Base-by-base conservation (phyloP, 2,888 invertebrate genomes). In the Phasia obesa region DNA sequence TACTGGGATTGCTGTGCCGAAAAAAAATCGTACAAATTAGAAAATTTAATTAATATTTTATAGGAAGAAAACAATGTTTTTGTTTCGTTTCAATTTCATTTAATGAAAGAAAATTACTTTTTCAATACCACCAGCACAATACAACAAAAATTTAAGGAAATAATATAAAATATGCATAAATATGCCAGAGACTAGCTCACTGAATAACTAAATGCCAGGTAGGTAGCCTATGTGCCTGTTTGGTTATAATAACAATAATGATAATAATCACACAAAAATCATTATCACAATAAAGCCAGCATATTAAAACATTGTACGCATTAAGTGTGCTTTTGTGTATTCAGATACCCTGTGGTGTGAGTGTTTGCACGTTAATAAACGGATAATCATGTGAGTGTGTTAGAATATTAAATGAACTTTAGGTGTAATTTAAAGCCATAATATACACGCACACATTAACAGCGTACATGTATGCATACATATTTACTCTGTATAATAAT, bases 41-140 rank as follows among this genome's bases (percentile, higher is more conserved):
- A 79, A 85, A 81, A 81, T 85, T 85, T 85, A 85, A 85, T 85
- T 85, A 84, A 83, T 78, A 78, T 77, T 78, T 80, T 75, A 64
- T 67, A 49, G 15, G n/a, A 25, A 62, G 53, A 77, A 65, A 35
- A 13, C 5, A 1, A 47, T 59, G 31, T 38, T 67, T 67, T 81
- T 71, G 21, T 69, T 84, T 62, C 60, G 35, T 17, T 64, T 64
- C 42, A 77, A 69, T 69, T 69, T 44, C 27, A 69, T 42, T 60
- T 53, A 62, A 76, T 69, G 27, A 55, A 60, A 71, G 49, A 25
- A 51, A 44, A 62, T 11, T 62, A n/a, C 11, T 57, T 25, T 57
- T 59, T 25, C 51, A 47, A 27, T 67, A 79, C 27, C 57, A 73
- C 19, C 60, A 35, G 51, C 19, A 71, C 15, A 80, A 47, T 9